Conservation (phyloP, 2,888 invertebrate genomes). For the Altica lythri region DNA sequence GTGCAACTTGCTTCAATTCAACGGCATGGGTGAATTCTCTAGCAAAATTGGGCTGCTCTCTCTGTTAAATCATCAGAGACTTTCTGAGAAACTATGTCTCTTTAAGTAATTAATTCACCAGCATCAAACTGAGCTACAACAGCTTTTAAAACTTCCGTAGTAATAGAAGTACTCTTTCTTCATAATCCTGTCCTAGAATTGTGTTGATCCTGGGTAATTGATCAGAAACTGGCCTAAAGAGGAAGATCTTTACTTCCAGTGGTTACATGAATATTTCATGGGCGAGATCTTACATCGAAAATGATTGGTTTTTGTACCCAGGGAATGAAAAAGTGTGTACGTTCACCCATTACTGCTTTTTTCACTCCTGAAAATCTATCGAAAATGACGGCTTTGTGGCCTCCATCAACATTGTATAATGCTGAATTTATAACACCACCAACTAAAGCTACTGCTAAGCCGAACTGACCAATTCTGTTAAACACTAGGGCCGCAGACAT, state of each 20-base stretch:
- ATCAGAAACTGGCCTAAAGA: conserved; percentile 92
- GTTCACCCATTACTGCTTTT: conserved; percentile 90
- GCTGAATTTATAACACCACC: conserved; percentile 97
- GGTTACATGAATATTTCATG: conserved; percentile 93
- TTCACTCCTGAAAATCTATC: conserved; percentile 97
- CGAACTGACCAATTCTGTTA: conserved; percentile 87
- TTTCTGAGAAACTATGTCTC: conserved; percentile 84
- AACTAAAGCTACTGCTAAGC: conserved; percentile 87
- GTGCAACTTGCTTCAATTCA: conserved; percentile 99
- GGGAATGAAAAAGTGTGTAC: conserved; percentile 98
- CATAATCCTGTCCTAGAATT: conserved; percentile 95
- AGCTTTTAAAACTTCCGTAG: conserved; percentile 97
- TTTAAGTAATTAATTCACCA: conserved; percentile 96
- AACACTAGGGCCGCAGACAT: conserved; percentile 75
- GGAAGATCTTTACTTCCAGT: conserved; percentile 90
- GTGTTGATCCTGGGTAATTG: conserved; percentile 94
- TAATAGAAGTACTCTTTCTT: conserved; percentile 97
- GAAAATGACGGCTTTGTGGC: conserved; percentile 98
- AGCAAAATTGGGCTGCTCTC: conserved; percentile 94
- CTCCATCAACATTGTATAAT: conserved; percentile 93
- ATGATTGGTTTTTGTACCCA: conserved; percentile 99
- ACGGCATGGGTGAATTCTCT: conserved; percentile 98
- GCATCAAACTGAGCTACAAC: conserved; percentile 99
- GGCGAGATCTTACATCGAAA: conserved; percentile 94
- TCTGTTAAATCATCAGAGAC: conserved; percentile 87